Percentiles rank a stretch among this genome's conserved stretches.
Evolutionary conservation across 1,140 invertebrate genomes (phyloP).

Genomic region (Artemia franciscana): DNA sequence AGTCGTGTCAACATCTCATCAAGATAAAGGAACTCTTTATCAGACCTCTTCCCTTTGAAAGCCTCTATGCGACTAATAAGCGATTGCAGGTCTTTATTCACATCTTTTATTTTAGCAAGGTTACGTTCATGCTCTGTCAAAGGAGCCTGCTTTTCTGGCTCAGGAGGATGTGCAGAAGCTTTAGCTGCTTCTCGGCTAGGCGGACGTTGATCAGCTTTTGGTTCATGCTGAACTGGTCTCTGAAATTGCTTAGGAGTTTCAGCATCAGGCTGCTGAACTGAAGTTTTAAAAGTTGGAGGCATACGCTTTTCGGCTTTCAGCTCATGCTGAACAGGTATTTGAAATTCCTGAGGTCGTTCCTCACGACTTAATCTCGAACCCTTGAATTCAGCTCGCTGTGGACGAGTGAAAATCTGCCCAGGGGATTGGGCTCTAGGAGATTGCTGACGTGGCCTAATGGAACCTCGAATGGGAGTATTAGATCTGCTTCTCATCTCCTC

Average conservation of each 20-base stretch:
- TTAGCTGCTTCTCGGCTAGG: not conserved
- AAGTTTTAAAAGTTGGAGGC: not conserved
- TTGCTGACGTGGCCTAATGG: not conserved
- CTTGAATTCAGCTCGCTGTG: not conserved
- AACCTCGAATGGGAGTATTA: not conserved
- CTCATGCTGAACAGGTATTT: not conserved
- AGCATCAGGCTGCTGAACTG: not conserved
- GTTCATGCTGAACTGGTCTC: too few relatives aligned
- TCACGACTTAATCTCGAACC: not conserved
- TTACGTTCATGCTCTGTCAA: not conserved
- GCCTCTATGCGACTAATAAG: not conserved
- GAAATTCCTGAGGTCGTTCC: not conserved
- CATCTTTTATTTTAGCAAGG: not conserved
- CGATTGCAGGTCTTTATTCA: not conserved
- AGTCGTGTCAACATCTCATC: not conserved
- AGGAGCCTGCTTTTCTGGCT: not conserved
- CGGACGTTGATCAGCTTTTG: not conserved
- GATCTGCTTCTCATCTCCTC: not conserved
- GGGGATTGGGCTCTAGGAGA: not conserved
- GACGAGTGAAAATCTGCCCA: not conserved
- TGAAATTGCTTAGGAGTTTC: too few relatives aligned
- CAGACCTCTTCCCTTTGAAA: not conserved
- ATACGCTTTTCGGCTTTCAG: not conserved
- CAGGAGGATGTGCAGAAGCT: not conserved
- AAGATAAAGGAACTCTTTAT: not conserved